Evolutionary conservation across 2,888 invertebrate genomes (phyloP).

Genomic region (Hypercompe scribonia): DNA sequence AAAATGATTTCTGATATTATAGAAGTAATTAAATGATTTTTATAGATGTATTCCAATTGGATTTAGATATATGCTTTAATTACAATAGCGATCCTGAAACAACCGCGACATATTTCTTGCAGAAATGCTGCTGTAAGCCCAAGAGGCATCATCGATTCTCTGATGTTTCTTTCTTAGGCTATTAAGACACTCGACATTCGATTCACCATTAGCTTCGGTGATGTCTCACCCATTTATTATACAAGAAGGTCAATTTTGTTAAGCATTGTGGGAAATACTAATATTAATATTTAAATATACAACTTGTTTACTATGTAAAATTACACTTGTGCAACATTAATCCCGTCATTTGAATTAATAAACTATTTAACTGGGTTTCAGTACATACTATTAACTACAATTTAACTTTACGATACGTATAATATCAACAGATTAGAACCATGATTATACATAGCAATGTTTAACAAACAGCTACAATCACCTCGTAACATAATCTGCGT

Average conservation of each 20-base stretch:
- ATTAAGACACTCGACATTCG: not conserved
- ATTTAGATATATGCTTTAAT: not conserved
- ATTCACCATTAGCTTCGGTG: not conserved
- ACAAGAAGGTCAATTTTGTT: constrained; percentile 1
- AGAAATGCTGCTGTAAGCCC: not conserved
- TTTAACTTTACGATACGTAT: not conserved
- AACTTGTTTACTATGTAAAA: not conserved
- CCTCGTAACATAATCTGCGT: not conserved
- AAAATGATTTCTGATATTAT: not conserved
- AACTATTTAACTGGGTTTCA: constrained; percentile 19
- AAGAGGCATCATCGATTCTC: not conserved
- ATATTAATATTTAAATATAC: not conserved
- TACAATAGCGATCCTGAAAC: not conserved
- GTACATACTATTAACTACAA: constrained; percentile 12
- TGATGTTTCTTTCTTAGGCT: not conserved
- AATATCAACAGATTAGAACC: not conserved
- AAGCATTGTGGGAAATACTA: not conserved
- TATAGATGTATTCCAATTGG: not conserved
- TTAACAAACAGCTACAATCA: not conserved
- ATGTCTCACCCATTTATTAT: not conserved
- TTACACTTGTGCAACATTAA: not conserved
- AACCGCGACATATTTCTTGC: not conserved
- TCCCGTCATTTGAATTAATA: constrained; percentile 12
- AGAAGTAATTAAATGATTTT: not conserved
- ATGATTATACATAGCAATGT: not conserved